These are phyloP conservation scores for Arvicola amphibius DNA, from an alignment of 2,797 vertebrate species.

Conservation along the genomic window DNA sequence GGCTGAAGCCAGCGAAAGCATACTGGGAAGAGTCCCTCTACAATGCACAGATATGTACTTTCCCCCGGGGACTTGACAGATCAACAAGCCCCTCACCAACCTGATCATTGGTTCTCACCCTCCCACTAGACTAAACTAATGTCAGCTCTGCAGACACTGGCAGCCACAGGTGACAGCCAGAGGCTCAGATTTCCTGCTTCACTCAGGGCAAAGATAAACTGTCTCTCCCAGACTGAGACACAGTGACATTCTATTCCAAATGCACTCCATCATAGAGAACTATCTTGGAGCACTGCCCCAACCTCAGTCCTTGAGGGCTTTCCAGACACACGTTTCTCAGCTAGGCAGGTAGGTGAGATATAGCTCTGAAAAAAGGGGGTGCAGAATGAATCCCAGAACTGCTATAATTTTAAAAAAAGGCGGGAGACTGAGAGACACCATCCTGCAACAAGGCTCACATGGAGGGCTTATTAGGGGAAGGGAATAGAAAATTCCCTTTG, in stretches of 20 bases:
- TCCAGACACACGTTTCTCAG: conserved; percentile 74
- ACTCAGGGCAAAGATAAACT: conserved; percentile 74
- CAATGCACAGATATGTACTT: conserved; percentile 44
- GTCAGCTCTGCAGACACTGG: conserved; percentile 77
- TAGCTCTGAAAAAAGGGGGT: conserved; percentile 27
- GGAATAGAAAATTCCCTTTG: too few species aligned
- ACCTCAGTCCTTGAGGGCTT: not conserved
- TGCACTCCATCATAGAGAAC: conserved; percentile 84
- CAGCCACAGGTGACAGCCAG: conserved; percentile 42
- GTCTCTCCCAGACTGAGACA: conserved; percentile 79
- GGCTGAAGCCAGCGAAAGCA: not conserved
- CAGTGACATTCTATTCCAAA: conserved; percentile 71
- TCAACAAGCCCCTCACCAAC: not conserved
- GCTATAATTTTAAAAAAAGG: too few species aligned
- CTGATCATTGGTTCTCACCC: not conserved
- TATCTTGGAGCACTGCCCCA: conserved; percentile 75
- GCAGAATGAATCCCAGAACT: conserved; percentile 63
- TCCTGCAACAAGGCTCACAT: too few species aligned
- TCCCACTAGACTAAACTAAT: conserved; percentile 65
- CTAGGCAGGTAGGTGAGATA: not conserved
- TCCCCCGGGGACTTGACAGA: not conserved
- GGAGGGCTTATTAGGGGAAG: too few species aligned
- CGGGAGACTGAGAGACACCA: too few species aligned
- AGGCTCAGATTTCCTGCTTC: conserved; percentile 76
- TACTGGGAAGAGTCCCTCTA: conserved; percentile 46